These are phyloP conservation scores for Petaurus breviceps DNA, from an alignment of 2,113 vertebrate genomes.

Conservation along the genomic window DNA sequence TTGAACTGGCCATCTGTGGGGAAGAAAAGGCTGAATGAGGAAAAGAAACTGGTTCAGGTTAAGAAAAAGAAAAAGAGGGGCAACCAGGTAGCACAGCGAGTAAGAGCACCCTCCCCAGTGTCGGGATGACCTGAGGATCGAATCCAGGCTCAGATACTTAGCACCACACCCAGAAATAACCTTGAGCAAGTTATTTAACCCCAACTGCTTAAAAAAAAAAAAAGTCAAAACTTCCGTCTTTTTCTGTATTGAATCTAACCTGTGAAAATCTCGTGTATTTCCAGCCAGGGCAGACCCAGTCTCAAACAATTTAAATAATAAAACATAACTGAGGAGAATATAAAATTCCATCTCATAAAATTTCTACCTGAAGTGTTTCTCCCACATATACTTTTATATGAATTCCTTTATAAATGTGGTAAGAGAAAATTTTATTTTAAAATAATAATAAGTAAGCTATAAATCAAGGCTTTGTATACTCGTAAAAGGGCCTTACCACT, in stretches of 20 bases:
- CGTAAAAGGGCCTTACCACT: background rate
- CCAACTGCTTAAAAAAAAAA: no score
- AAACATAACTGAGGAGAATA: background rate
- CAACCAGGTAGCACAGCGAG: no score
- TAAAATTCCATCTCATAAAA: background rate
- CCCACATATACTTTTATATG: background rate
- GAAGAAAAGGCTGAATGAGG: background rate
- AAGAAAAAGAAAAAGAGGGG: background rate
- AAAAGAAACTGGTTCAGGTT: background rate
- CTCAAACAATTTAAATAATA: background rate
- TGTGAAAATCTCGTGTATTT: background rate
- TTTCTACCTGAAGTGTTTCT: background rate
- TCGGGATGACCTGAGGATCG: no score
- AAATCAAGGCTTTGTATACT: no score
- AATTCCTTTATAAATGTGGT: background rate
- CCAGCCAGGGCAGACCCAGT: background rate
- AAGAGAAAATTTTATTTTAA: background rate
- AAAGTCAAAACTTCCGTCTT: background rate
- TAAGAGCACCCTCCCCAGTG: no score
- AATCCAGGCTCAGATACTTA: no score
- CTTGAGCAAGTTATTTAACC: no score
- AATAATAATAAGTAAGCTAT: background rate
- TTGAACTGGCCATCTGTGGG: background rate
- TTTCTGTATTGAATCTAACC: background rate
- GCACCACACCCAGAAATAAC: no score